Base-by-base conservation (phyloP, 1,140 invertebrate species). In the Samia ricini region DNA sequence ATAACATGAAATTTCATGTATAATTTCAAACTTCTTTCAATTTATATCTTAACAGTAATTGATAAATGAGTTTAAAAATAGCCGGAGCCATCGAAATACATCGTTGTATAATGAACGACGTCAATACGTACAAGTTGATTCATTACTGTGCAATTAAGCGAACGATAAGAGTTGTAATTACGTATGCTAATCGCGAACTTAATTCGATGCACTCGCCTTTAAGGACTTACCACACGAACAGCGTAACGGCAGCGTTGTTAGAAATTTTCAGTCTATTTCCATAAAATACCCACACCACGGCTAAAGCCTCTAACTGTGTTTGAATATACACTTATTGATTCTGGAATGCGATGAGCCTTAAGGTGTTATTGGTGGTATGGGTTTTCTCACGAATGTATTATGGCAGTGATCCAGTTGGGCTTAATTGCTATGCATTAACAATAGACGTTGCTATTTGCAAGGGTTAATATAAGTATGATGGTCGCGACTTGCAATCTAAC, bases 161-260 rank as follows among this genome's bases (percentile, higher is more conserved):
- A 56, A 64, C 74, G 82, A 83, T 85, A 85, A 83, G 77, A 63
- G 72, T 71, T 68, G 79, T 83, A 81, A 83, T 85, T 83, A 85
- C 80, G 80, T 83, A 85, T 85, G 82, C 77, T 85, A 85, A 85
- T 81, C 76, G 69, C 64, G 79, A 71, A 77, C 71, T 80, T 81
- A 83, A 81, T 81, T 67, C 68, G 61, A 63, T 63, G 63, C 63
- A 77, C 77, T 76, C 72, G 72, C 71, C 63, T 58, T 64, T 22
- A 72, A 71, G 66, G 66, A 56, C 63, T 66, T 60, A 54, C 68
- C 58, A 60, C 36, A 52, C 36, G 18, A 33, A 42, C 33, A 15
- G 8, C n/a, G 12, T 42, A 42, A 15, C 4, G 2, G 33, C 10
- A 42, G 33, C 33, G 33, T 29, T 29, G 10, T 29, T n/a, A n/a